Evolutionary conservation across 2,797 vertebrate genomes (phyloP).

Genomic region (Trachops cirrhosus): DNA sequence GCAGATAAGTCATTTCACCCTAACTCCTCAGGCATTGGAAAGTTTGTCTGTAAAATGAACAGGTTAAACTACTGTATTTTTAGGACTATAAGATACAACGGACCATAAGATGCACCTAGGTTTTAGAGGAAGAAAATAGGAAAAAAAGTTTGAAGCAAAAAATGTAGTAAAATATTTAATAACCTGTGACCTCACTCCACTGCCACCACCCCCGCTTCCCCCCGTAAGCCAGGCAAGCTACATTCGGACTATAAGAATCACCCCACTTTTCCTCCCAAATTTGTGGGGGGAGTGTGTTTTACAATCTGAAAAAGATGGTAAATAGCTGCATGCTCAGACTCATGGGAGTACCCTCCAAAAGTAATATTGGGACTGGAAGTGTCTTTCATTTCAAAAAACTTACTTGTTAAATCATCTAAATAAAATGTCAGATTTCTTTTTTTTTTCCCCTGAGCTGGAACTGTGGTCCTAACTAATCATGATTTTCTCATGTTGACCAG

Average conservation of each 20-base stretch:
- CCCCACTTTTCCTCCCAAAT: too few species aligned
- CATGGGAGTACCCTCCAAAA: background rate
- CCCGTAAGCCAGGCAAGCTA: too few species aligned
- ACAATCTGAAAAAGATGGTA: too few species aligned
- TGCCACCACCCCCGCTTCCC: too few species aligned
- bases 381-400: conserved; percentile 9
- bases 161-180: too few species aligned
- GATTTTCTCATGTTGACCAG: background rate
- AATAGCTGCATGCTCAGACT: background rate
- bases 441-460: background rate
- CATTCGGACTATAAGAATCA: too few species aligned
- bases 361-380: background rate
- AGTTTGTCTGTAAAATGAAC: background rate
- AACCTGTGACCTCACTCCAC: too few species aligned
- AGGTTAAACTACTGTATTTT: background rate
- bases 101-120: too few species aligned
- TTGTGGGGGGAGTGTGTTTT: too few species aligned
- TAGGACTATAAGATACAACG: too few species aligned
- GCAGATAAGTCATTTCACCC: background rate
- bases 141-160: too few species aligned
- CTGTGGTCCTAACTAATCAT: background rate
- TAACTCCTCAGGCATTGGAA: background rate
- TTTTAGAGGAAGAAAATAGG: too few species aligned
- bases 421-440: background rate
- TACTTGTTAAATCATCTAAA: conserved; percentile 12